A percentile compares a stretch with the other conserved stretches of the same genome.
phyloP scores from a whole-genome alignment of 2,888 invertebrate genomes.

The Andrena bucephala region DNA sequence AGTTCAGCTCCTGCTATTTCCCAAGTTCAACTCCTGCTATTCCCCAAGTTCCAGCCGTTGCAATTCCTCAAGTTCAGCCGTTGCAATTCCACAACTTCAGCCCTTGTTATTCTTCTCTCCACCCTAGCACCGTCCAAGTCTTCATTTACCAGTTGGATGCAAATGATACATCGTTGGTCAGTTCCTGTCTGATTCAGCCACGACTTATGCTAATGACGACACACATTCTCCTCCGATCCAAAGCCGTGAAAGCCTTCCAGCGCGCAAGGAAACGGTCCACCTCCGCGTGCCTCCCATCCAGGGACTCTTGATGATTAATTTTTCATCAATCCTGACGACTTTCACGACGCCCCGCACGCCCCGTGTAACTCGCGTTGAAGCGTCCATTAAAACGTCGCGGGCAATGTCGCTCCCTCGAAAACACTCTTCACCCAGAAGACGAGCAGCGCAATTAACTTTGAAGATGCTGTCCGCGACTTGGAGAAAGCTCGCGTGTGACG shows the following conservation, averaged over 20 bases:
- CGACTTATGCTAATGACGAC: not conserved
- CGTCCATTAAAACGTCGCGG: constrained; percentile 33
- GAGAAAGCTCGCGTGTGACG: constrained; percentile 40
- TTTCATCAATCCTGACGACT: constrained; percentile 32
- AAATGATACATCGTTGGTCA: not conserved
- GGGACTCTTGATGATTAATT: constrained; percentile 19
- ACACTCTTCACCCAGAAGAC: not conserved
- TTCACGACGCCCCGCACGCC: constrained; percentile 29
- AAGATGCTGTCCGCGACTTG: constrained; percentile 2
- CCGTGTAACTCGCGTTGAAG: constrained; percentile 24
- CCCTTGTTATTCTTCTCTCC: not conserved
- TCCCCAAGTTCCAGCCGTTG: too few relatives aligned
- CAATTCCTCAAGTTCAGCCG: too few relatives aligned
- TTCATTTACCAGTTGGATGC: constrained; percentile 3
- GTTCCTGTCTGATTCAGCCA: constrained; percentile 10
- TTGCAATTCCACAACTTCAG: too few relatives aligned
- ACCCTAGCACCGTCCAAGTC: not conserved
- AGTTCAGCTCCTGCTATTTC: too few relatives aligned
- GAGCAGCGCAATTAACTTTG: constrained; percentile 21
- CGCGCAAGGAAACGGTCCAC: not conserved
- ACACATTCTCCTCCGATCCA: not conserved
- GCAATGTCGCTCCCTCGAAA: constrained; percentile 16
- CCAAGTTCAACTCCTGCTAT: too few relatives aligned
- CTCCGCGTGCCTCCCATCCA: not conserved
- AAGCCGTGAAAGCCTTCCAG: not conserved